Evolutionary conservation across 2,113 vertebrate genomes (phyloP), one percentile per base, ranked within the genome.

Genomic region (Protomyctophum bolini): DNA sequence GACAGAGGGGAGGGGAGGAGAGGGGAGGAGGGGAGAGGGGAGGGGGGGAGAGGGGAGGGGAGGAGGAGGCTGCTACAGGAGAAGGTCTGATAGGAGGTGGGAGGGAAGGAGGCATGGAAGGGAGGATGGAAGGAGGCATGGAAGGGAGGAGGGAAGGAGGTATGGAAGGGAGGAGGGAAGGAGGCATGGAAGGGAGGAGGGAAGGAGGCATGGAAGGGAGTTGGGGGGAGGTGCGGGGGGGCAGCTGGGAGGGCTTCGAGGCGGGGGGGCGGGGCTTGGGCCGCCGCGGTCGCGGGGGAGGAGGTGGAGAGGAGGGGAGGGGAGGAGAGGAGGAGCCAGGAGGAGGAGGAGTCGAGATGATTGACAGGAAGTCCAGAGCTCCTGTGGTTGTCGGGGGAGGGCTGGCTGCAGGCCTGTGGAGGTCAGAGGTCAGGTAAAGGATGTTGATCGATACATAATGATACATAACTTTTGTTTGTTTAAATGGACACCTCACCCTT

Each of bases 221-320:
- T 21, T n/a, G 4, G 56, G 10, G 2, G 81, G 80, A 58, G 77
- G 68, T 21, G n/a, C 72, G 68, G 45, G 79, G 66, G 8, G 82
- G 82, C 7, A 80, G 71, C 46, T 62, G 82, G 48, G 83, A 75
- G 68, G 84, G n/a, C 66, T 79, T 89, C 0, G 54, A 7, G 52
- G 28, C 0, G 6, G 8, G 67, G 69, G 66, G 79, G 1, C 83
- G 74, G 0, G 85, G 85, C 15, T 72, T 88, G 63, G 84, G 83
- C 61, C 83, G 77, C 28, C 73, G 67, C 7, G 83, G 87, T 49
- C 80, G 66, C 47, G 54, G 50, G 0, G 85, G 82, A 10, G 68
- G 79, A 11, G 73, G 56, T 12, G 75, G 77, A 10, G 73, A 58
- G 1, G 52, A 76, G 8, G 70, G 49, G 15, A 63, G 10, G 6